Base-by-base conservation (phyloP, 2,113 vertebrate species). In the Odontophorus gujanensis region DNA sequence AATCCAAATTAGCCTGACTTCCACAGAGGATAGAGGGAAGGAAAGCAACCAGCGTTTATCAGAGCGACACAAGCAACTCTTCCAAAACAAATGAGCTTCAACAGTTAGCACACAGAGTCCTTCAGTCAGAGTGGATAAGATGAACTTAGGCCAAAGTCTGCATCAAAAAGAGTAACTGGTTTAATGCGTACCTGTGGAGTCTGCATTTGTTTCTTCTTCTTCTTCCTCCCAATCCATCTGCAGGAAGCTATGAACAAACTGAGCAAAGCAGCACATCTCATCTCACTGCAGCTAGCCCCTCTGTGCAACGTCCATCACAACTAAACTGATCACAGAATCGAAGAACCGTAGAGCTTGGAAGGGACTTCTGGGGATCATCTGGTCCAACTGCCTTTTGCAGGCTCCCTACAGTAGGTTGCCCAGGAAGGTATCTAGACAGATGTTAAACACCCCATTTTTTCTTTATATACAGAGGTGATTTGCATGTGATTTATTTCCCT, bases 1-100 rank as follows among this genome's bases (percentile, higher is more conserved):
- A 91, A 83, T 78, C 79, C 90, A 93, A 92, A 94, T 88, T 21
- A 96, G 68, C 72, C 57, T 47, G 42, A 88, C 82, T 88, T 83
- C 79, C 76, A 85, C 3, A 4, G 90, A 92, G 68, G 68, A 58
- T 61, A 50, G 0, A 53, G 72, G 19, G 79, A 71, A 85, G 68
- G 58, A 87, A 74, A 95, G 45, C 36, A 69, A 85, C 63, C 73
- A 71, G 68, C 65, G 90, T 59, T 40, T 78, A 74, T 51, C 59
- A 83, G 34, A 83, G 43, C 32, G 40, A 78, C 79, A 91, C 55
- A 74, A 77, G 76, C 68, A 90, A 38, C 80, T 78, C 51, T 65
- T 96, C 95, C 88, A 90, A 85, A 90, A 55, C 55, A 91, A 90
- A 88, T 80, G 10, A 59, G 73, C 67, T 76, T 73, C 93, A 85